Base-by-base conservation (phyloP, 2,888 invertebrate species). In the Phyllotreta striolata region DNA sequence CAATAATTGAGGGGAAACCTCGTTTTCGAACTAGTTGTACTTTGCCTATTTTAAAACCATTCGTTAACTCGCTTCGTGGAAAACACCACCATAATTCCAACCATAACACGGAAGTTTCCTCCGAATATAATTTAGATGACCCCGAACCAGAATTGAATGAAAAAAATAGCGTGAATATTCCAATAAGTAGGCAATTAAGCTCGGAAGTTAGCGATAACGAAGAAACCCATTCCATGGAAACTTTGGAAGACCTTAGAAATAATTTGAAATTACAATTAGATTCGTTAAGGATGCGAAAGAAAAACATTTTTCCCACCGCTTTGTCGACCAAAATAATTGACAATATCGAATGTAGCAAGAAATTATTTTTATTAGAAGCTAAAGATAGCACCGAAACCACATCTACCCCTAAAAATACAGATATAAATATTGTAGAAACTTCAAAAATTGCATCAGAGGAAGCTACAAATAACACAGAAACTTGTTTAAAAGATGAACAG, bases 231-330 rank as follows among this genome's bases (percentile, higher is more conserved):
- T 13, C 6, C 1, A 12, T 13, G 13, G 46, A 56, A 1, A 57
- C 51, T 52, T 44, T 59, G 6, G 73, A 77, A 52, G 72, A 75
- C 58, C 67, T 78, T 35, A 51, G 76, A 46, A 70, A 76, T 55
- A 74, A 70, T 56, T 63, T 78, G 40, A 73, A 70, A 62, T 54
- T 74, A 47, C 78, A 78, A 57, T 63, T 78, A 14, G 70, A 62
- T 51, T 72, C 66, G 34, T 68, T 78, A 37, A 63, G 78, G 55
- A 76, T 68, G 41, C 70, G 69, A 55, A 78, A 75, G 56, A 76
- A 72, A 63, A 63, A 55, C 12, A 63, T 66, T 44, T 64, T 71
- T 43, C 38, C 72, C 1, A 60, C 68, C 56, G 35, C 55, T 14
- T 37, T 63, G 6, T 61, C 56, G 6, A 67, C 49, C n/a, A 62